Evolutionary conservation across 2,888 invertebrate genomes (phyloP).

Genomic region (Agonopterix alstromeriana): DNA sequence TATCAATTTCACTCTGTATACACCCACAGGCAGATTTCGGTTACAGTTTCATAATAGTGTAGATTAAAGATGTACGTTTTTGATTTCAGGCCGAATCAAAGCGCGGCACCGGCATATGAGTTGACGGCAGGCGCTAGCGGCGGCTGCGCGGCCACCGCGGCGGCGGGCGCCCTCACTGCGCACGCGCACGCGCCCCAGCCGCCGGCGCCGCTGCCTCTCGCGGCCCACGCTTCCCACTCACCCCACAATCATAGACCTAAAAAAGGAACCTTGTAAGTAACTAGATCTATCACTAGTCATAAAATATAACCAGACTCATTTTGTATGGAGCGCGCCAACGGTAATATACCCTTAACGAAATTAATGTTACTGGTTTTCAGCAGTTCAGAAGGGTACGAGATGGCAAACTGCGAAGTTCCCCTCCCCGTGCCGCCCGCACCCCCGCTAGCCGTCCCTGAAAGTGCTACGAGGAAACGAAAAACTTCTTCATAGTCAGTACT

Average conservation of each 20-base stretch:
- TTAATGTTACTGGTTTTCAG: neutral
- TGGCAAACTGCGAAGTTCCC: slow-evolving; percentile 8
- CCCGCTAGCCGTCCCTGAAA: neutral
- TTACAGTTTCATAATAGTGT: too few relatives aligned
- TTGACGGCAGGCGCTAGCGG: slow-evolving; percentile 40
- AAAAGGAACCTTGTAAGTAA: too few relatives aligned
- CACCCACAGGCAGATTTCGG: too few relatives aligned
- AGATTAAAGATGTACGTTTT: neutral
- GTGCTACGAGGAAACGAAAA: slow-evolving; percentile 36
- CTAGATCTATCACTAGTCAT: too few relatives aligned
- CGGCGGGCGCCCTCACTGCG: slow-evolving; percentile 16
- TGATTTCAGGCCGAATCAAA: slow-evolving; percentile 29
- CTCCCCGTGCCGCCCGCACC: neutral
- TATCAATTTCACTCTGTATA: too few relatives aligned
- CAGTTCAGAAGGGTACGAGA: slow-evolving; percentile 29
- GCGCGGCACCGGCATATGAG: slow-evolving; percentile 43
- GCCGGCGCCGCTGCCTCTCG: slow-evolving; percentile 5
- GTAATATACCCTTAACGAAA: too few relatives aligned
- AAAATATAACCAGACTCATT: too few relatives aligned
- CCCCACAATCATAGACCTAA: too few relatives aligned
- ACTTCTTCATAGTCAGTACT: slow-evolving; percentile 47
- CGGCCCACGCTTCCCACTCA: slow-evolving; percentile 11
- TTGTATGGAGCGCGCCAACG: too few relatives aligned
- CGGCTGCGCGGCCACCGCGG: slow-evolving; percentile 13
- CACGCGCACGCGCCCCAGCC: slow-evolving; percentile 16